Evolutionary conservation across 2,888 invertebrate genomes (phyloP).

Genomic region (Galerucella calmariensis): DNA sequence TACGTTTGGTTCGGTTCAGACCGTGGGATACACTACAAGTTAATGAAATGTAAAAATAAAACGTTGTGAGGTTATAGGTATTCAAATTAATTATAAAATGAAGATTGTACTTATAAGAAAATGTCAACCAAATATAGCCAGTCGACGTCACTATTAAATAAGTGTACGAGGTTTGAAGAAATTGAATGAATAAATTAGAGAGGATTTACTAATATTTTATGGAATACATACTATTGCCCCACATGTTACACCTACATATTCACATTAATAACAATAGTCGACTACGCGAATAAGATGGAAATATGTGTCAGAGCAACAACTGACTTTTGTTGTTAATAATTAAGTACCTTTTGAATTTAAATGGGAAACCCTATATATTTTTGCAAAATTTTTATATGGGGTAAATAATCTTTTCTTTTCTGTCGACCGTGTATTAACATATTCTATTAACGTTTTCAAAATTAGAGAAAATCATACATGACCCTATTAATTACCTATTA

Average conservation of each 20-base stretch:
- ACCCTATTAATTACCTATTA: too few relatives aligned
- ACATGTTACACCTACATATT: neutral
- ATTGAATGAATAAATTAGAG: neutral
- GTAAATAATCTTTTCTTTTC: too few relatives aligned
- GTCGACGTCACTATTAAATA: neutral
- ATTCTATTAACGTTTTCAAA: too few relatives aligned
- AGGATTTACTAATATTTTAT: neutral
- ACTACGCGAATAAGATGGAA: too few relatives aligned
- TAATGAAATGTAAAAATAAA: conserved; percentile 26
- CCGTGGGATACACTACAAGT: conserved; percentile 26
- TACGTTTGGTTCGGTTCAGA: conserved; percentile 21
- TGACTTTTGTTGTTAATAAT: too few relatives aligned
- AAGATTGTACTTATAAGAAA: conserved; percentile 13
- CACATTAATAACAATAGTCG: neutral
- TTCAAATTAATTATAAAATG: conserved; percentile 26
- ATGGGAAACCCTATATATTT: too few relatives aligned
- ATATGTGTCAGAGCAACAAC: too few relatives aligned
- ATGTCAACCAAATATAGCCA: conserved; percentile 8
- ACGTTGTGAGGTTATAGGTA: conserved; percentile 23
- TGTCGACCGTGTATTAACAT: too few relatives aligned
- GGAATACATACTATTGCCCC: neutral
- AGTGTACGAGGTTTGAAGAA: neutral
- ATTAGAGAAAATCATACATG: too few relatives aligned
- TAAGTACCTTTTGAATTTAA: too few relatives aligned
- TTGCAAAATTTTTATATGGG: too few relatives aligned